Base-by-base conservation (phyloP, 64 coral and sea anemone species). In the Actinia tenebrosa region DNA sequence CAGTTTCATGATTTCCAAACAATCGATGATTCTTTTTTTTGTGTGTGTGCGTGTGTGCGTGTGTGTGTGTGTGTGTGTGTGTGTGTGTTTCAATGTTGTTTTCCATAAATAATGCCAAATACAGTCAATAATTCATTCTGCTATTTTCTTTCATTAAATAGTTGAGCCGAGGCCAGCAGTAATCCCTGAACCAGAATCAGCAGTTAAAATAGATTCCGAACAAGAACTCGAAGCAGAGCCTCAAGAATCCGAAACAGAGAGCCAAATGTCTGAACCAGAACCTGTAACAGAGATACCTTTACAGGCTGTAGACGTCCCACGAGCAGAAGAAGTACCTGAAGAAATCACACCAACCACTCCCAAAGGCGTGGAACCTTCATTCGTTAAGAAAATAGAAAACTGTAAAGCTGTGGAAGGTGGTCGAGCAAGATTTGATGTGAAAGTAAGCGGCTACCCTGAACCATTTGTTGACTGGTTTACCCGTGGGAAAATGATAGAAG, bases 371-470 rank as follows among this genome's bases (percentile, higher is more conserved):
- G 20, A 85, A 85, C 83, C 83, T 62, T 58, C 23, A 7, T 85
- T 85, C 20, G 56, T 85, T 8, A 17, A 85, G 25, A 60, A 85
- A 64, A 18, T 54, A 61, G 55, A 85, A 60, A 85, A 59, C 42
- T 85, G 83, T 22, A 59, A 43, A 27, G 54, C 60, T 3, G 46
- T 53, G 83, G 83, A 85, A 64, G 83, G 83, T 43, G 83, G 60
- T 85, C 53, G 54, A 44, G 83, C 83, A 27, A 56, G 83, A 44
- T 92, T 92, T 83, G 86, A 92, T 47, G 90, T 92, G 3, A 87
- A 87, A 83, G 44, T 92, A 59, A 87, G 78, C 19, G 90, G 90
- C 4, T 68, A 63, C 18, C 90, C 90, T 44, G 90, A 83, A 56
- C 90, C 90, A 16, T 78, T 87, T 53, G 62, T 92, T 44, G 77